phyloP scores from a whole-genome alignment of 2,888 invertebrate species.

The Hypomecis atomaria region DNA sequence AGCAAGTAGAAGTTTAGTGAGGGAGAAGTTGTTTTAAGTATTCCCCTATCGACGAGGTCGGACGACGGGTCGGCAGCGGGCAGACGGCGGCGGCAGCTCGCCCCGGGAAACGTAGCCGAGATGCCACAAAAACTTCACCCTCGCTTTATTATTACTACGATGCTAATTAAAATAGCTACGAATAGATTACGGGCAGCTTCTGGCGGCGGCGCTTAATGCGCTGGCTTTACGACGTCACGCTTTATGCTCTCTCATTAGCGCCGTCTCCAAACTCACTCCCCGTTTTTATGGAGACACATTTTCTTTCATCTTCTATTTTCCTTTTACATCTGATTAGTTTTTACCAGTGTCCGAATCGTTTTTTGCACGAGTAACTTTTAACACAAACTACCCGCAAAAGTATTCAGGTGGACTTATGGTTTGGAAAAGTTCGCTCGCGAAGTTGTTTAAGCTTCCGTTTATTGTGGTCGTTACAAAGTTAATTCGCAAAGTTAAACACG shows the following conservation, averaged over 20 bases:
- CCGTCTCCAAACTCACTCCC: constrained; percentile 67
- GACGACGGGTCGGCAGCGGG: constrained; percentile 41
- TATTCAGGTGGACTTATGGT: constrained; percentile 37
- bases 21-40: constrained; percentile 73
- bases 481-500: constrained; percentile 40
- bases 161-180: constrained; percentile 83
- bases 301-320: constrained; percentile 55
- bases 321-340: constrained; percentile 57
- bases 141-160: constrained; percentile 77
- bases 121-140: constrained; percentile 79
- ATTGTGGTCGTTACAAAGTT: constrained; percentile 43
- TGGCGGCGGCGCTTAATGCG: constrained; percentile 79
- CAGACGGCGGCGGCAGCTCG: constrained; percentile 52
- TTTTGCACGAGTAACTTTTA: constrained; percentile 40
- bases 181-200: constrained; percentile 82
- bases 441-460: constrained; percentile 40
- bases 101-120: constrained; percentile 67
- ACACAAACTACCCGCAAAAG: constrained; percentile 41
- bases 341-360: constrained; percentile 39
- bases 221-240: constrained; percentile 82
- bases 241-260: constrained; percentile 82
- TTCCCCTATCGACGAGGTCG: constrained; percentile 60
- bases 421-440: constrained; percentile 37
- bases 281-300: constrained; percentile 71
- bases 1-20: constrained; percentile 63